phyloP scores from a whole-genome alignment of 2,797 vertebrate species.

The Limosa lapponica region DNA sequence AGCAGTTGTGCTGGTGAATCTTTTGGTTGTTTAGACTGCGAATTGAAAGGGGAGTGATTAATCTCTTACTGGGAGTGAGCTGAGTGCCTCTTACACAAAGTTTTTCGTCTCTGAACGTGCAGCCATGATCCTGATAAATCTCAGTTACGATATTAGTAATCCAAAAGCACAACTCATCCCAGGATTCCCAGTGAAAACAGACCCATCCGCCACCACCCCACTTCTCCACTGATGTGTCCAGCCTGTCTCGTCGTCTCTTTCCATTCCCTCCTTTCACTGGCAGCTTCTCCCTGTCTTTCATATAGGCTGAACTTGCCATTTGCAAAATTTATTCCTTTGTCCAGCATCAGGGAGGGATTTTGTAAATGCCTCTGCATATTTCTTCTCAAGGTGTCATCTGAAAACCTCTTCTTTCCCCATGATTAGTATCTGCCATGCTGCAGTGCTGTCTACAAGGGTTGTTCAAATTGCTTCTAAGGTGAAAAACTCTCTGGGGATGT shows the following conservation, averaged over 20 bases:
- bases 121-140: not conserved
- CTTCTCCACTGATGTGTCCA: not conserved
- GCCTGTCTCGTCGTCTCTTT: not conserved
- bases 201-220: accelerated
- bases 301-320: not conserved
- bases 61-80: not conserved
- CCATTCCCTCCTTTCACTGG: not conserved
- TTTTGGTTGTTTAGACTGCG: not conserved
- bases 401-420: not conserved
- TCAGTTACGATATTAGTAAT: not conserved
- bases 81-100: not conserved
- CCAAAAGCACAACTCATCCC: not conserved
- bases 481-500: not conserved
- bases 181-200: not conserved
- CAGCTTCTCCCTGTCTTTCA: not conserved
- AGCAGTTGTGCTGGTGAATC: not conserved
- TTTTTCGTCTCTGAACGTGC: not conserved
- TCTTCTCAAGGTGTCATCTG: not conserved
- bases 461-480: not conserved
- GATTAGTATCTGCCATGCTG: not conserved
- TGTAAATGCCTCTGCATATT: too few species aligned
- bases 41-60: not conserved
- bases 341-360: not conserved
- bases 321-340: not conserved
- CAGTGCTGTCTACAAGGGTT: not conserved